phyloP scores from a whole-genome alignment of 2,797 vertebrate species.

The Sebastes minor region DNA sequence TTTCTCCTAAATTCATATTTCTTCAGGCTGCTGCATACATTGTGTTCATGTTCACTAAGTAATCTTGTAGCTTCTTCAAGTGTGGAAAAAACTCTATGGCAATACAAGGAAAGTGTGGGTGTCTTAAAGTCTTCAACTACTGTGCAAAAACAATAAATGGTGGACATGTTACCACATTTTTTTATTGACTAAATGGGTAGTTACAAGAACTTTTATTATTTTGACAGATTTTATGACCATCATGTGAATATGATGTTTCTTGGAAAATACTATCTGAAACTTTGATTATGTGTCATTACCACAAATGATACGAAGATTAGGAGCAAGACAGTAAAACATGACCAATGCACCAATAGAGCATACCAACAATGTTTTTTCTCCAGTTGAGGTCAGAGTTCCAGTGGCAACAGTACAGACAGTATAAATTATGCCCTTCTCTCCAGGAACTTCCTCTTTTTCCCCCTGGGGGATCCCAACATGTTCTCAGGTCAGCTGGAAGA shows the following conservation, averaged over 20 bases:
- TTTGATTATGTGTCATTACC: not conserved
- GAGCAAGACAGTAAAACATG: not conserved
- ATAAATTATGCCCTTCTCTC: not conserved
- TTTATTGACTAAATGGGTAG: not conserved
- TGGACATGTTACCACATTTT: not conserved
- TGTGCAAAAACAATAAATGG: not conserved
- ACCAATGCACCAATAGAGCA: not conserved
- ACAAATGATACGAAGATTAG: not conserved
- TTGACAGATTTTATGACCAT: not conserved
- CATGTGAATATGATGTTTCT: not conserved
- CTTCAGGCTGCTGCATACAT: conserved; percentile 2
- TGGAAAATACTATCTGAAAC: conserved; percentile 4
- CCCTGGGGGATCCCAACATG: not conserved
- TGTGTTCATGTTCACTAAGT: not conserved
- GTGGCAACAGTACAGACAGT: not conserved
- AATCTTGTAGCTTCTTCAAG: not conserved
- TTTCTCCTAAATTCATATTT: not conserved
- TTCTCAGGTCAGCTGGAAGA: not conserved
- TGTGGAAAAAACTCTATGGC: not conserved
- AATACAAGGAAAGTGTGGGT: not conserved
- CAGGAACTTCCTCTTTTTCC: not conserved
- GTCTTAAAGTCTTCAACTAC: not conserved
- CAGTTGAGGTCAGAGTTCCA: not conserved
- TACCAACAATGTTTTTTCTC: not conserved
- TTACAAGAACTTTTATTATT: not conserved